Evolutionary conservation across 2,888 invertebrate species (phyloP), one percentile per base, ranked within the genome.

Genomic region (Apodemia hepburni): DNA sequence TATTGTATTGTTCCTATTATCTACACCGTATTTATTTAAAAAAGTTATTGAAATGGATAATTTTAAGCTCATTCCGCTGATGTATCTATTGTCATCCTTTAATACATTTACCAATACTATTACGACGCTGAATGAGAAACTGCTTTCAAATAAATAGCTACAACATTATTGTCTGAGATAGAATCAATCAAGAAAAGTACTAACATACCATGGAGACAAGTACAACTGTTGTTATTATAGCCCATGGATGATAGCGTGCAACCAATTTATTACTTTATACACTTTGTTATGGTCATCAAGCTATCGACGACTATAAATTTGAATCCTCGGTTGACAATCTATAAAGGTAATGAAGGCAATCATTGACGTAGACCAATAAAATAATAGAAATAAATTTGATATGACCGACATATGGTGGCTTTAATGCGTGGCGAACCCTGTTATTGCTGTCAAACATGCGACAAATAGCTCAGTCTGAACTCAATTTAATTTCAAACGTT

Each of bases 301-400:
- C 82, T 87, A 89, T 89, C 89, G 81, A 74, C 73, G 82, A 79
- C 83, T 79, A 86, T 91, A 90, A 90, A 90, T 90, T 90, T 81
- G 84, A 84, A 85, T 90, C 85, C 85, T 89, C 87, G 84, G 83
- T 47, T 84, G 88, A 87, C 88, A 85, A 85, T 80, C 85, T 89
- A 89, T 89, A 88, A 89, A 87, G 82, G 84, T 90, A 91, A 91
- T 90, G 90, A 89, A 87, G 79, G 85, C 84, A 85, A 90, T 90
- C 81, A 80, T 75, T 80, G 79, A 57, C 81, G 80, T 80, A 78
- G 85, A 81, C 85, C 86, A 90, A 90, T 89, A 88, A 89, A 89
- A 90, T 90, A 90, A 90, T 89, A 87, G 89, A 89, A 90, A 89
- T 90, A 89, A 89, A 90, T 88, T 91, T 88, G 90, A 91, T 91